Percentiles rank a stretch among this genome's conserved stretches.
phyloP scores from a whole-genome alignment of 2,888 invertebrate genomes.

The Nebria brevicollis region DNA sequence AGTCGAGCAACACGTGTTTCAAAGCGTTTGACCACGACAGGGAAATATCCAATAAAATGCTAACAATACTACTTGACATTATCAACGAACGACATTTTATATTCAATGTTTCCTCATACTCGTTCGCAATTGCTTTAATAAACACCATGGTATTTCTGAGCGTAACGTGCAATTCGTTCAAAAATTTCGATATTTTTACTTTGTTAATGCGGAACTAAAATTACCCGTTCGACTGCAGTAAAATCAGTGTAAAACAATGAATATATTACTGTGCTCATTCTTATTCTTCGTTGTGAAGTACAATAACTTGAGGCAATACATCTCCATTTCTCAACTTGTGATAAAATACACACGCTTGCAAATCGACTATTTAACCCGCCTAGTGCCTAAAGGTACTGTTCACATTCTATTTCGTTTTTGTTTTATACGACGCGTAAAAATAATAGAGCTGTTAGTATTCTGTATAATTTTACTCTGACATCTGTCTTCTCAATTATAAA shows the following conservation, averaged over 20 bases:
- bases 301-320: neutral
- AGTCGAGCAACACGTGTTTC: constrained; percentile 17
- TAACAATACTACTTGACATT: constrained; percentile 14
- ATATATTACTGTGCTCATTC: neutral
- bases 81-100: constrained; percentile 15
- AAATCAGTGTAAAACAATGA: neutral
- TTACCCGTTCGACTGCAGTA: neutral
- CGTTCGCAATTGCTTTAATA: neutral
- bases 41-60: constrained; percentile 20
- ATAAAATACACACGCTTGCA: neutral
- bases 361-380: neutral
- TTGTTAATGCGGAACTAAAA: neutral
- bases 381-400: neutral
- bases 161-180: neutral
- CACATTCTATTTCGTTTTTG: neutral
- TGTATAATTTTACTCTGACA: neutral
- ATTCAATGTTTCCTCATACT: constrained; percentile 11
- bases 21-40: constrained; percentile 15
- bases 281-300: neutral
- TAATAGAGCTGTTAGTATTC: neutral
- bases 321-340: neutral
- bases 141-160: neutral
- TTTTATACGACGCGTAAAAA: neutral
- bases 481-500: neutral
- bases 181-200: neutral